Conservation (phyloP, 1,140 invertebrate genomes). For the Drosophila sulfurigaster region DNA sequence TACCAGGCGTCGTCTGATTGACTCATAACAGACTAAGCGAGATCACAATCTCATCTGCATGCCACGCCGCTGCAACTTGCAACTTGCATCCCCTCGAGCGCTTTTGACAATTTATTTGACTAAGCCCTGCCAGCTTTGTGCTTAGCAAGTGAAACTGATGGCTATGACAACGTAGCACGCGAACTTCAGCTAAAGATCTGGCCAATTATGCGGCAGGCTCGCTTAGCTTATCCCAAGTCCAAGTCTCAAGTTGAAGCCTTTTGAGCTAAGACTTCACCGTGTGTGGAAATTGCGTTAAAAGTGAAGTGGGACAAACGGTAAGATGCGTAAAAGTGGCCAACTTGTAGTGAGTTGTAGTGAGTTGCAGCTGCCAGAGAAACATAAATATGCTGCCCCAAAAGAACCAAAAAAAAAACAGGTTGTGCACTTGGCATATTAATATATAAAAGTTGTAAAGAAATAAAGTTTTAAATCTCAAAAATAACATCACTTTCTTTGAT, state of each 20-base stretch:
- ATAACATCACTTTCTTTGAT: too few species aligned
- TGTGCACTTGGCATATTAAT: slow-evolving; percentile 58
- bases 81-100: not conserved
- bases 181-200: slow-evolving; percentile 39
- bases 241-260: slow-evolving; percentile 2
- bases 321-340: slow-evolving; percentile 56
- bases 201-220: slow-evolving; percentile 57
- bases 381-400: not conserved
- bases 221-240: slow-evolving; percentile 50
- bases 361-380: not conserved
- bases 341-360: slow-evolving; percentile 6
- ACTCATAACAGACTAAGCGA: slow-evolving; percentile 74
- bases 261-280: slow-evolving; percentile 16
- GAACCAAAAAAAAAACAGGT: slow-evolving; percentile 49
- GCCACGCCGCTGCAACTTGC: slow-evolving; percentile 26
- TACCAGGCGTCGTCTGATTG: slow-evolving; percentile 77
- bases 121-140: slow-evolving; percentile 43
- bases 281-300: slow-evolving; percentile 30
- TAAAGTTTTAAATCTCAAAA: slow-evolving; percentile 61
- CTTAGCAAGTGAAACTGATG: slow-evolving; percentile 65
- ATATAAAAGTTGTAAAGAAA: slow-evolving; percentile 48
- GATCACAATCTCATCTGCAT: slow-evolving; percentile 78
- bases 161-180: slow-evolving; percentile 65
- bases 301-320: slow-evolving; percentile 72
- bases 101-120: slow-evolving; percentile 72